Base-by-base conservation (phyloP, 2,113 vertebrate species). In the Colaptes auratus region DNA sequence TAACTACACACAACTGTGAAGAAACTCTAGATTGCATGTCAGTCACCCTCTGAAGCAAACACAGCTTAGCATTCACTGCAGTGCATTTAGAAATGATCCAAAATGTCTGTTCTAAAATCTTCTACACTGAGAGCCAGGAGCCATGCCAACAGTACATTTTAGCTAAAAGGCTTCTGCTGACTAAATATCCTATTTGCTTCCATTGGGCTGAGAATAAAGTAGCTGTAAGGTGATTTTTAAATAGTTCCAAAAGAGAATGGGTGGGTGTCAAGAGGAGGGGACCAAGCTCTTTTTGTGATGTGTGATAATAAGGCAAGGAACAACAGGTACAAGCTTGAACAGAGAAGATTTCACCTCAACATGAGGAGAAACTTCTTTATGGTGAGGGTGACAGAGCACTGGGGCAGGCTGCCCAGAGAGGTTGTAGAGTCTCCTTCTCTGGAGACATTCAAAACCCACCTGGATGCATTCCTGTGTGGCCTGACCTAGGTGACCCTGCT, bases 11-110 rank as follows among this genome's bases (percentile, higher is more conserved):
- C 12, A 78, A 70, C 64, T 79, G 64, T 82, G 82, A 93, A 86
- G 85, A 81, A 89, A 87, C 80, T 73, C 60, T 78, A 77, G 74
- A 93, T 66, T 91, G 79, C 39, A 25, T 20, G 82, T 81, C 89
- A 82, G 52, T 89, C 87, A 81, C 55, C 58, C 80, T 81, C 52
- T 86, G 87, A 82, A 89, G 63, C 33, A 89, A 88, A 75, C 52
- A 73, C 59, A 85, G 66, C 50, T 42, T 66, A 82, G 59, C 13
- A 71, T 71, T 46, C 56, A 27, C 31, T 74, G 72, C 18, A 76
- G 76, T 89, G 91, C 24, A 52, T 82, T 88, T 86, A 80, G 50
- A 91, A 91, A 94, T 55, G 14, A 46, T 59, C 73, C 69, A 66
- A 73, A 85, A 73, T 33, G 13, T 48, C 82, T 77, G 8, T 74